Base-by-base conservation (phyloP, 2,797 vertebrate species). In the Arrhamphus sclerolepis region DNA sequence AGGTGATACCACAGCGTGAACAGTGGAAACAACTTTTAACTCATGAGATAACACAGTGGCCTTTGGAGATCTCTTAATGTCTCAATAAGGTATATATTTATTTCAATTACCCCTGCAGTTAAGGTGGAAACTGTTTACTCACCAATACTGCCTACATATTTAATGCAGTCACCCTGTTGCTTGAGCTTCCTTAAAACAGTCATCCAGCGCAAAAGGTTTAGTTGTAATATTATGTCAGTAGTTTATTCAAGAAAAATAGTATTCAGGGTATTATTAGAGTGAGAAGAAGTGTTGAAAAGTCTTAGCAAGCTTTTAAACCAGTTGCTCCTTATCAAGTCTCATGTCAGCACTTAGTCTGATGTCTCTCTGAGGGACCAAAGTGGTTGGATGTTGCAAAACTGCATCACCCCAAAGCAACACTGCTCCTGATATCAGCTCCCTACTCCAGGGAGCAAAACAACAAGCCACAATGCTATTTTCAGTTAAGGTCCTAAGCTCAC, bases 161-260 rank as follows among this genome's bases (percentile, higher is more conserved):
- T 85, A 83, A 85, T 75, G 60, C 75, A 86, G 72, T 78, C 81
- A 84, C 72, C 83, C 74, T 80, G 78, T 73, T 76, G 71, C 38
- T n/a, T 46, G 26, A 58, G 42, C 53, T 53, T 75, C 49, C 38
- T 46, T 38, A 87, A 84, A 87, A 70, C 47, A 66, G 38, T 39
- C 58, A 61, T 52, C 58, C 55, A 72, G 56, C 53, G 54, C 64
- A 55, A 56, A 52, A 53, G 66, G 63, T 75, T 56, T 42, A n/a
- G 42, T 49, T 75, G 56, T 41, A 21, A 62, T 38, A 52, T 66
- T 59, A 40, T 50, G 54, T 67, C 62, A 56, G 72, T 51, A 62
- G 50, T 89, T 82, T 83, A 81, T 66, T 75, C 46, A 2, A 57
- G 62, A 62, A 48, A 78, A 40, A 11, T 42, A 50, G 63, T 56